Conservation (phyloP, 2,888 invertebrate species). For the Caradrina clavipalpis region DNA sequence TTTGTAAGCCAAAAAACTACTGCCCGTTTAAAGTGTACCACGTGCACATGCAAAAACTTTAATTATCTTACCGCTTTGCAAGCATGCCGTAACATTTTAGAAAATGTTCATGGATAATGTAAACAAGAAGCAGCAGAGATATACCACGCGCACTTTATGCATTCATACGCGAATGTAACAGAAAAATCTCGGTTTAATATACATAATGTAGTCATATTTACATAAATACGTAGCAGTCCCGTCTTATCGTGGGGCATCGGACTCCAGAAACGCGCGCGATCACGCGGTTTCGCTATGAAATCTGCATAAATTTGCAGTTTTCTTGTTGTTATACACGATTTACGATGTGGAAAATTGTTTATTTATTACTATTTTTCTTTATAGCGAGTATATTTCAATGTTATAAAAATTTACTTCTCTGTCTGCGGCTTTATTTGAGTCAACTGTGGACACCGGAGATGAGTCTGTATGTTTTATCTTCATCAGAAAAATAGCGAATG, state of each 20-base stretch:
- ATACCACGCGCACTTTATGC: slow-evolving; percentile 53
- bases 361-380: slow-evolving; percentile 80
- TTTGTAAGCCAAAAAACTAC: slow-evolving; percentile 30
- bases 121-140: slow-evolving; percentile 50
- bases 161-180: slow-evolving; percentile 68
- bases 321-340: slow-evolving; percentile 83
- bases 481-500: slow-evolving; percentile 8
- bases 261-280: slow-evolving; percentile 72
- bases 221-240: slow-evolving; percentile 76
- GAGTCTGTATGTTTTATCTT: slow-evolving; percentile 36
- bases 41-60: slow-evolving; percentile 30
- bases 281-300: slow-evolving; percentile 80
- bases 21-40: slow-evolving; percentile 9
- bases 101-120: slow-evolving; percentile 47
- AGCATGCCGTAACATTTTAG: slow-evolving; percentile 34
- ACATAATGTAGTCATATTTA: slow-evolving; percentile 76
- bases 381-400: slow-evolving; percentile 61
- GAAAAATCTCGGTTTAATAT: slow-evolving; percentile 77
- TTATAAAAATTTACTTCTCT: slow-evolving; percentile 50
- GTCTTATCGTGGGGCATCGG: slow-evolving; percentile 73
- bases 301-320: slow-evolving; percentile 89
- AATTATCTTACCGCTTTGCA: slow-evolving; percentile 45
- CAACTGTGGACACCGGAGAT: slow-evolving; percentile 25
- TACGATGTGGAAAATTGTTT: slow-evolving; percentile 85
- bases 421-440: slow-evolving; percentile 49